Conservation (phyloP, 2,888 invertebrate genomes). For the Chloromyia formosa region DNA sequence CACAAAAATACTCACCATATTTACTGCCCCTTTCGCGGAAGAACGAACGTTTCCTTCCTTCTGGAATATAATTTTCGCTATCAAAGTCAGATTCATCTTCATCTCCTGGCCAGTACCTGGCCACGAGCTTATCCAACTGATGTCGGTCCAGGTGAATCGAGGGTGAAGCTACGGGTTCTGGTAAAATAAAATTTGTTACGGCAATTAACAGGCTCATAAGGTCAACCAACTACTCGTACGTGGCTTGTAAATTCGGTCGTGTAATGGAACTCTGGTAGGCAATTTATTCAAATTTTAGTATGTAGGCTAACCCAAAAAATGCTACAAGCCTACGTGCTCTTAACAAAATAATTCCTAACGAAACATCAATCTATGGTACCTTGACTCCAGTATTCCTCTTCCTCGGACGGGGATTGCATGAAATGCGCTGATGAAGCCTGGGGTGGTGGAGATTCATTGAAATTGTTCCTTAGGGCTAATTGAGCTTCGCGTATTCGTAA, state of each 20-base stretch:
- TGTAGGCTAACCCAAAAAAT: too few species aligned
- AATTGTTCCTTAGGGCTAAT: slow-evolving; percentile 54
- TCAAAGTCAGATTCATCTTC: slow-evolving; percentile 60
- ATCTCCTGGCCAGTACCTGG: slow-evolving; percentile 59
- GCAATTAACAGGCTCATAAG: background rate
- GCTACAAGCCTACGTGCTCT: too few species aligned
- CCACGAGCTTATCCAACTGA: slow-evolving; percentile 60
- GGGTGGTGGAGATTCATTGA: slow-evolving; percentile 44
- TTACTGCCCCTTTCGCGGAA: slow-evolving; percentile 62
- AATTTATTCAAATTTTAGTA: too few species aligned
- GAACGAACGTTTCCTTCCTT: slow-evolving; percentile 59
- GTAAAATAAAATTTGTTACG: too few species aligned
- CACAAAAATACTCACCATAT: slow-evolving; percentile 59
- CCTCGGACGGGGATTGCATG: slow-evolving; percentile 49
- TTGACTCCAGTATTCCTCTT: slow-evolving; percentile 62
- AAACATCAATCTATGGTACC: slow-evolving; percentile 52
- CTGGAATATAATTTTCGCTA: slow-evolving; percentile 55
- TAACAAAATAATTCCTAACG: too few species aligned
- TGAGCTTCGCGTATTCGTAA: slow-evolving; percentile 60
- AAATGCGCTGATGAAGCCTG: slow-evolving; percentile 16
- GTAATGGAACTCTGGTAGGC: too few species aligned
- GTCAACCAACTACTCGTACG: too few species aligned
- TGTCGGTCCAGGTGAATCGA: slow-evolving; percentile 55
- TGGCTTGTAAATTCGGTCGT: too few species aligned
- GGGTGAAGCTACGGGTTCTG: slow-evolving; percentile 45